Evolutionary conservation across 2,113 vertebrate genomes (phyloP).

Genomic region (Ia io): DNA sequence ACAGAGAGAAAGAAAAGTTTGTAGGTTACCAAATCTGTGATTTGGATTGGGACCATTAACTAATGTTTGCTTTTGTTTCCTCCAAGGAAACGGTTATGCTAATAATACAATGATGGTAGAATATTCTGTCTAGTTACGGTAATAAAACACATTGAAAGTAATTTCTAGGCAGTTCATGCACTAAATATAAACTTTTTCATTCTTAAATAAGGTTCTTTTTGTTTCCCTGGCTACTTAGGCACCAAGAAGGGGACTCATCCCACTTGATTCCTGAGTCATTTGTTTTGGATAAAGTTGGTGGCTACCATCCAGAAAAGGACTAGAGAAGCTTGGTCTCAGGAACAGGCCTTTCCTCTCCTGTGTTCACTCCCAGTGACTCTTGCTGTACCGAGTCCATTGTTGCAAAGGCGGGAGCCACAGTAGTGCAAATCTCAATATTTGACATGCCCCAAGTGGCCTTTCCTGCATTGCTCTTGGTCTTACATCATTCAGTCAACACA

Average conservation of each 20-base stretch:
- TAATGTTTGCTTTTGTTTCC: constrained; percentile 38
- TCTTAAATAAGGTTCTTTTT: neutral
- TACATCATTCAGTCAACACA: fast-evolving
- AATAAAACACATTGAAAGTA: neutral
- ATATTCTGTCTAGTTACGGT: neutral
- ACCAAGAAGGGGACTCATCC: neutral
- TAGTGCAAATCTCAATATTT: neutral
- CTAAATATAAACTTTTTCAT: neutral
- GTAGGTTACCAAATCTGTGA: neutral
- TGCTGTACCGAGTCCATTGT: fast-evolving
- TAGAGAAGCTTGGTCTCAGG: neutral
- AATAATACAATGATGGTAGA: neutral
- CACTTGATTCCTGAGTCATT: neutral
- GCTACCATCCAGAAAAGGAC: neutral
- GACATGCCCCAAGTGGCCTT: neutral
- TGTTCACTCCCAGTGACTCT: too few relatives aligned
- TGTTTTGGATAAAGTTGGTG: neutral
- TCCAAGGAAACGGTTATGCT: neutral
- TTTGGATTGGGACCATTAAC: neutral
- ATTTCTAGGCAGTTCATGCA: neutral
- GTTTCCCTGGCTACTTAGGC: neutral
- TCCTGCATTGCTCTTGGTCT: neutral
- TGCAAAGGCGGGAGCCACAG: neutral
- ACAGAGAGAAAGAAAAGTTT: neutral
- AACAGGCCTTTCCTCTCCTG: neutral